Conservation (phyloP, 1,140 invertebrate species). For the Drosophila insularis region DNA sequence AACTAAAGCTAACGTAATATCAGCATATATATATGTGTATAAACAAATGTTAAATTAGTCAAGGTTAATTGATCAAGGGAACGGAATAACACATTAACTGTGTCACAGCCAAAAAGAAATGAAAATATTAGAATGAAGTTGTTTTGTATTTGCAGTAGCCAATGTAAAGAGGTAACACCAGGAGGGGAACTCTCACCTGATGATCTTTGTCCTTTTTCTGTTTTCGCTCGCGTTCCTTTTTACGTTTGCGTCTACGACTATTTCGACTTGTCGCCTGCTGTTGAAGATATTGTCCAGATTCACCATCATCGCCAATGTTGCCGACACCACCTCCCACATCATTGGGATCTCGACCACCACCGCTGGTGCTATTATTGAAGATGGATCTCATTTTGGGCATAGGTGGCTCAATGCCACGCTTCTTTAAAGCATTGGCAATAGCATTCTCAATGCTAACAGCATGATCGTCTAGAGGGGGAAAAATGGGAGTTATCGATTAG, state of each 20-base stretch:
- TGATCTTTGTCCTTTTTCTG: conserved; percentile 66
- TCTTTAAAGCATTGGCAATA: conserved; percentile 86
- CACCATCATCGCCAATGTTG: conserved; percentile 4
- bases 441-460: conserved; percentile 90
- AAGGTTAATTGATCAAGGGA: background rate
- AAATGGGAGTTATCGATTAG: too few relatives aligned
- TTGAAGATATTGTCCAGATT: conserved; percentile 18
- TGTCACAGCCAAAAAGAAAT: background rate
- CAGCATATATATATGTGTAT: background rate
- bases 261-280: conserved; percentile 62
- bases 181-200: conserved; percentile 36
- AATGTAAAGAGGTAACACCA: background rate
- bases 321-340: conserved; percentile 5
- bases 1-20: background rate
- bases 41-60: background rate
- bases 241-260: conserved; percentile 82
- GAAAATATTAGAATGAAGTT: background rate
- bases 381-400: conserved; percentile 62
- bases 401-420: conserved; percentile 83
- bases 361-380: conserved; percentile 25
- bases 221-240: conserved; percentile 81
- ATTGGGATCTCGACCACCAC: background rate
- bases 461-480: conserved; percentile 86
- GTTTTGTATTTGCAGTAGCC: background rate
- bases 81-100: background rate